A percentile compares a stretch with the other conserved stretches of the same genome.
These are phyloP conservation scores for Florisuga fusca DNA, from an alignment of 2,797 vertebrate genomes.

Conservation along the genomic window DNA sequence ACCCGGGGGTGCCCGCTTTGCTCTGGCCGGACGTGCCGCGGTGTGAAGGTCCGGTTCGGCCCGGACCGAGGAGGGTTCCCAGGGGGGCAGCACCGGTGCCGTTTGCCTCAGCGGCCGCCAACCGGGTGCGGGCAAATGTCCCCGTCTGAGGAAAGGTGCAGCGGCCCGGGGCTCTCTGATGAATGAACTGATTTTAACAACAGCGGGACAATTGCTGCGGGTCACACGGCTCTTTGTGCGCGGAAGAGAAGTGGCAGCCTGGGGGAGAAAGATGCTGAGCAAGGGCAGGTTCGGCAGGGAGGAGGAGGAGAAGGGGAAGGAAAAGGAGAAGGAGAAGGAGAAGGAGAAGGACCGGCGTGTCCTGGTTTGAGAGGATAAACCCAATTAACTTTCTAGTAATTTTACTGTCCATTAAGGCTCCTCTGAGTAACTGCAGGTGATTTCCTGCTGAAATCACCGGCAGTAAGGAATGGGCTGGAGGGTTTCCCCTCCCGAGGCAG, in stretches of 20 bases:
- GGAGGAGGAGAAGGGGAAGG: not conserved
- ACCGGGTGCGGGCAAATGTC: accelerated
- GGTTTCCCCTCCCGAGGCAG: too few relatives aligned
- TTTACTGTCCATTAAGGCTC: too few relatives aligned
- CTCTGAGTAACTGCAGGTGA: too few relatives aligned
- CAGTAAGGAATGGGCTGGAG: too few relatives aligned
- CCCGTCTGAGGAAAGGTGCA: accelerated
- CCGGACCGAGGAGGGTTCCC: too few relatives aligned
- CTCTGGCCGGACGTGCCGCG: not conserved
- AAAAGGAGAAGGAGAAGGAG: not conserved
- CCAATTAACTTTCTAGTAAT: too few relatives aligned
- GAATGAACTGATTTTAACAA: not conserved
- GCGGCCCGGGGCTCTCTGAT: accelerated
- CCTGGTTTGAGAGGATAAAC: too few relatives aligned
- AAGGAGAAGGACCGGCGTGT: not conserved
- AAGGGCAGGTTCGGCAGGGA: not conserved
- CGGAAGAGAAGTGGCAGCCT: accelerated
- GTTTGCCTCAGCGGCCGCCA: too few relatives aligned
- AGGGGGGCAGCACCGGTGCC: not conserved
- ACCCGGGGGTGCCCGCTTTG: not conserved
- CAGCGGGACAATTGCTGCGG: accelerated
- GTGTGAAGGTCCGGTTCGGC: not conserved
- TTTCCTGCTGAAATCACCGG: too few relatives aligned
- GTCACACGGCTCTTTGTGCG: accelerated
- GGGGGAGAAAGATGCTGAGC: accelerated